A percentile compares a stretch with the other conserved stretches of the same genome.
These are phyloP conservation scores for Buceros bicornis DNA, from an alignment of 2,797 vertebrate species.

Conservation along the genomic window DNA sequence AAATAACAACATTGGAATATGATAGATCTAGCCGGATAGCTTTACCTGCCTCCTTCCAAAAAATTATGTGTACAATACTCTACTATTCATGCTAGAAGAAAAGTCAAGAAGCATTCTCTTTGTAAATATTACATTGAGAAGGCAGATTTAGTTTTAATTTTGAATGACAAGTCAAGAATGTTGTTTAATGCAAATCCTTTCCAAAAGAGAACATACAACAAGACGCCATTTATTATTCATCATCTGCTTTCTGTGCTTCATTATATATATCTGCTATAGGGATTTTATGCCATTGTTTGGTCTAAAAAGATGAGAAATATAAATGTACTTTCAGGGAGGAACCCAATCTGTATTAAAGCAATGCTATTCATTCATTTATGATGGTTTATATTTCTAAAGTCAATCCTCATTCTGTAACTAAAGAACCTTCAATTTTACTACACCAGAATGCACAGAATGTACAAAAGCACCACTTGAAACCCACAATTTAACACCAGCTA, in stretches of 20 bases:
- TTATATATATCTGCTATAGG: conserved; percentile 33
- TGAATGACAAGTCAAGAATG: conserved; percentile 63
- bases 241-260: conserved; percentile 30
- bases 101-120: conserved; percentile 40
- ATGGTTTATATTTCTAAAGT: neutral
- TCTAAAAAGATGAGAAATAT: conserved; percentile 22
- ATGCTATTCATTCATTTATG: neutral
- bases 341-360: neutral
- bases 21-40: neutral
- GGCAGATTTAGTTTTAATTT: conserved; percentile 65
- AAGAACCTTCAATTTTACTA: neutral
- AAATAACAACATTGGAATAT: neutral
- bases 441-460: neutral
- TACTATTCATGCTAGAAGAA: neutral
- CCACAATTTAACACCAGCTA: neutral
- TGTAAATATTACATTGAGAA: conserved; percentile 68
- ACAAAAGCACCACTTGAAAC: neutral
- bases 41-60: conserved; percentile 9
- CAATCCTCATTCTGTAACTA: neutral
- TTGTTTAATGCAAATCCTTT: conserved; percentile 61
- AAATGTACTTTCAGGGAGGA: neutral
- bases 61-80: neutral
- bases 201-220: conserved; percentile 42
- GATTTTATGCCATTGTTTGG: conserved; percentile 10
- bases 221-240: conserved; percentile 62